phyloP scores from a whole-genome alignment of 2,797 vertebrate species.

The Chiloscyllium punctatum region DNA sequence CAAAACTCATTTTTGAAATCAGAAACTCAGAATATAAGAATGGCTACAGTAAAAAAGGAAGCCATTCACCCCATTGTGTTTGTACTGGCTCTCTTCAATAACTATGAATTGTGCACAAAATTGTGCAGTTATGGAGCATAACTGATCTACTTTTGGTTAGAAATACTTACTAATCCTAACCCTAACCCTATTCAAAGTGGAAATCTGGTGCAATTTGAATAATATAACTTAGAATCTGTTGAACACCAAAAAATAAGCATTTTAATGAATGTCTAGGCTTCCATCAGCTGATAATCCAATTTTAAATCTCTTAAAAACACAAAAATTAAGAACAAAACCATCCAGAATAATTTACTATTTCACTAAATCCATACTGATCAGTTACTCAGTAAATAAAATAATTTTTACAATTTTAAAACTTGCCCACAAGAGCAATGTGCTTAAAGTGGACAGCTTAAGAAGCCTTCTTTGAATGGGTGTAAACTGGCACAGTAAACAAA shows the following conservation, averaged over 20 bases:
- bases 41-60: no score
- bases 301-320: no score
- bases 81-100: no score
- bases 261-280: no score
- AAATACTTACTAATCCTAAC: no score
- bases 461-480: no score
- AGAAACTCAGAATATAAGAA: not conserved
- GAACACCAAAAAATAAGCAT: no score
- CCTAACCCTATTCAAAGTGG: not conserved
- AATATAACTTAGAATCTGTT: no score
- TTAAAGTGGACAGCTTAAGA: not conserved
- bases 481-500: no score
- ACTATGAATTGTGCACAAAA: not conserved
- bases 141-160: not conserved
- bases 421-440: not conserved
- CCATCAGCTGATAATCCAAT: no score
- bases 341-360: not conserved
- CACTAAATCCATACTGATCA: not conserved
- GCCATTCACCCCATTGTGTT: no score
- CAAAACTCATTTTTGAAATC: not conserved
- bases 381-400: not conserved
- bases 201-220: not conserved
- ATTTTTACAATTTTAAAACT: not conserved
- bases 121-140: not conserved
- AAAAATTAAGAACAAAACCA: no score